phyloP scores from a whole-genome alignment of 2,797 vertebrate genomes.

The Sebastes steindachneri region DNA sequence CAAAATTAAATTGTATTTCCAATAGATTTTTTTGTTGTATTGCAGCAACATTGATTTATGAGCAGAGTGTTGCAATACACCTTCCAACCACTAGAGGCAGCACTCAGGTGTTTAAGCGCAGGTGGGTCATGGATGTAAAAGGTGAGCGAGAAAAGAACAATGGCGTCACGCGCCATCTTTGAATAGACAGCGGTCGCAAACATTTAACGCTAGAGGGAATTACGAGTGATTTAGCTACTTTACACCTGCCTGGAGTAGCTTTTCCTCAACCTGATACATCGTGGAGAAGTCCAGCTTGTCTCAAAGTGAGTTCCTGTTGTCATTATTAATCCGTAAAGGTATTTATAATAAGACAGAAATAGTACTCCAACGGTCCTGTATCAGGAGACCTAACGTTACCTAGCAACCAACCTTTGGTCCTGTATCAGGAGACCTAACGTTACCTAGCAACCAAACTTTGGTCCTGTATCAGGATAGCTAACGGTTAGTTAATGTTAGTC shows the following conservation, averaged over 20 bases:
- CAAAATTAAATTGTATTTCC: background rate
- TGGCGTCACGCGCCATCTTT: background rate
- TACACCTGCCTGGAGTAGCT: accelerated
- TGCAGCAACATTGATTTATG: background rate
- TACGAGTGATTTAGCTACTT: background rate
- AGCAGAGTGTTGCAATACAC: background rate
- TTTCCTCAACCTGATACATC: accelerated
- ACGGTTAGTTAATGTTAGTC: too few species aligned
- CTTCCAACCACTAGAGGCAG: constrained; percentile 8
- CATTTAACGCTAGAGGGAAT: background rate
- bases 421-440: too few species aligned
- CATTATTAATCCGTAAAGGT: background rate
- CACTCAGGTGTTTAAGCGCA: background rate
- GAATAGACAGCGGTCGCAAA: accelerated
- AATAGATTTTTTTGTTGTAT: background rate
- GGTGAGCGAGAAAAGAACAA: background rate
- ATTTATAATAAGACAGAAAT: background rate
- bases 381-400: too few species aligned
- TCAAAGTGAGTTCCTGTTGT: background rate
- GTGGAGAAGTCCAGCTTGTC: accelerated
- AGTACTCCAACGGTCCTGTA: too few species aligned
- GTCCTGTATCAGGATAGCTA: too few species aligned
- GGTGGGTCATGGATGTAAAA: background rate
- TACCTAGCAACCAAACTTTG: too few species aligned
- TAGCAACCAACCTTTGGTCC: too few species aligned